Evolutionary conservation across 2,113 vertebrate genomes (phyloP), one percentile per base, ranked within the genome.

Genomic region (Catharus fuscescens): DNA sequence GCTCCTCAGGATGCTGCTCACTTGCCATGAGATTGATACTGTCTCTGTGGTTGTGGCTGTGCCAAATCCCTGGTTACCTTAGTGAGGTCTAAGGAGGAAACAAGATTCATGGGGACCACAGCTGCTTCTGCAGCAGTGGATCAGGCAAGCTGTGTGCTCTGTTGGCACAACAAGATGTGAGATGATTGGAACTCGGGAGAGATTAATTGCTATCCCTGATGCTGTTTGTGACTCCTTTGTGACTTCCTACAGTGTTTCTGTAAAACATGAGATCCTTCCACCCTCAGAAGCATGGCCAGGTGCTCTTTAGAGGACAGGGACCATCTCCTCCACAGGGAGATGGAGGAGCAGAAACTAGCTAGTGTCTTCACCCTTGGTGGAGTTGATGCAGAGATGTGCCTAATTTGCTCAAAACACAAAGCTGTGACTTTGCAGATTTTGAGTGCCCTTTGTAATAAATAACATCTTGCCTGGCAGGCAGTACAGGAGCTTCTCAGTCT

Each of bases 1-100:
- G 0, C 2, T 2, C 1, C 36, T 60, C 29, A 54, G 24, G 26
- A 38, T 21, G 45, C 9, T 1, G 1, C 9, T 86, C 1, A 1
- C 9, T 56, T 76, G 34, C 53, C 45, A 29, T 1, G 2, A 77
- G 10, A 26, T 20, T 28, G 66, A 45, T 69, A 29, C 8, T 60
- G 19, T 11, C 5, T 47, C 31, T 24, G 9, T 40, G 26, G 66
- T 40, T 24, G 10, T 1, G 2, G 4, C 32, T 79, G 11, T 81
- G 50, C 45, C 36, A 76, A 54, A 45, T 57, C 25, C 25, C 50
- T 32, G 8, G n/a, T 76, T 72, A 48, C 13, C 4, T 61, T 20
- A 38, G 5, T 16, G 20, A 85, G 65, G 23, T 76, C 42, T 65
- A 18, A 61, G 69, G 28, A 76, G 20, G 42, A 66, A 74, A 48